Percentiles rank a stretch among this genome's conserved stretches.
Evolutionary conservation across 2,113 vertebrate species (phyloP).

Genomic region (Syngnathus typhle): DNA sequence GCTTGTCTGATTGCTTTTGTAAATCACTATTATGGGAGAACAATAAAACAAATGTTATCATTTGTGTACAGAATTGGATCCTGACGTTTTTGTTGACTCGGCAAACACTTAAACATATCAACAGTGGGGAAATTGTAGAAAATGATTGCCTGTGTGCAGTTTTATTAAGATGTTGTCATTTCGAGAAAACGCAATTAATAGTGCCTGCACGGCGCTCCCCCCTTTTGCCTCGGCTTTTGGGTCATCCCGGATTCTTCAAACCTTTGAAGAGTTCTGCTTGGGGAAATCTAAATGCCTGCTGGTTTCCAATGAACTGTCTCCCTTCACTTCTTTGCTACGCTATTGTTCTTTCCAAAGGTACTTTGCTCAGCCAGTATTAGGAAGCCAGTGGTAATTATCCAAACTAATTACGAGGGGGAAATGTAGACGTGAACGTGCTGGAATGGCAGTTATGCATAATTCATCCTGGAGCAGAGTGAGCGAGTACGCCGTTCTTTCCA

Average conservation of each 20-base stretch:
- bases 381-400: neutral
- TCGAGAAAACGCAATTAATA: conserved; percentile 20
- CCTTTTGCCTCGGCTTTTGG: neutral
- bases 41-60: neutral
- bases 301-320: conserved; percentile 18
- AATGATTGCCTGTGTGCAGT: neutral
- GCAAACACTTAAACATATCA: neutral
- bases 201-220: conserved; percentile 5
- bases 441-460: conserved; percentile 32
- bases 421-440: conserved; percentile 1
- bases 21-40: neutral
- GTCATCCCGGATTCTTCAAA: conserved; percentile 4
- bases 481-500: conserved; percentile 13
- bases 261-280: conserved; percentile 26
- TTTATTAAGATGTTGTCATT: conserved; percentile 5
- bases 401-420: conserved; percentile 2
- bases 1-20: neutral
- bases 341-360: conserved; percentile 17
- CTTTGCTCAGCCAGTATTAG: neutral
- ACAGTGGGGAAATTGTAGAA: neutral
- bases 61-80: neutral
- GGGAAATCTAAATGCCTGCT: conserved; percentile 27
- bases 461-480: conserved; percentile 20
- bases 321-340: neutral
- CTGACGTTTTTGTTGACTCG: neutral